Evolutionary conservation across 2,797 vertebrate species (phyloP).

Genomic region (Vipera ursinii): DNA sequence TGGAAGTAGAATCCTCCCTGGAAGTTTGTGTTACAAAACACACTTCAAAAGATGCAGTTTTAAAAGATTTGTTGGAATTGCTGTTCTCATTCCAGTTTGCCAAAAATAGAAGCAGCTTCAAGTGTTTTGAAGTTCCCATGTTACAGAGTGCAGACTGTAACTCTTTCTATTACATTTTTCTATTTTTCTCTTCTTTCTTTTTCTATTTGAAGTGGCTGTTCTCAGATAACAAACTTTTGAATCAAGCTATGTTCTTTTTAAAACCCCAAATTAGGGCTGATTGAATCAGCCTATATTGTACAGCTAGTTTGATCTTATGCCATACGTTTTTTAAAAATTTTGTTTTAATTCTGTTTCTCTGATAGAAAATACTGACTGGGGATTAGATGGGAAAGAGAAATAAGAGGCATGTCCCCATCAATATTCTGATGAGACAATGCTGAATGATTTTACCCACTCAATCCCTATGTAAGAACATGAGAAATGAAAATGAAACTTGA

Average conservation of each 20-base stretch:
- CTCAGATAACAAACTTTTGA: neutral
- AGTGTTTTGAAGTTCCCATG: neutral
- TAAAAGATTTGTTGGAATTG: neutral
- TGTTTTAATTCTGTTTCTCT: neutral
- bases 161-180: neutral
- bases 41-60: neutral
- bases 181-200: neutral
- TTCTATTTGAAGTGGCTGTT: neutral
- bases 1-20: neutral
- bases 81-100: neutral
- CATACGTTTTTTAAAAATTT: neutral
- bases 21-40: neutral
- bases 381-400: neutral
- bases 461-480: neutral
- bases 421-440: neutral
- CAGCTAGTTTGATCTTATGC: neutral
- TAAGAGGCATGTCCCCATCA: neutral
- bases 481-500: neutral
- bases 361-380: neutral
- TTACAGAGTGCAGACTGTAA: neutral
- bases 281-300: too few species aligned
- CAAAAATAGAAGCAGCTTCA: neutral
- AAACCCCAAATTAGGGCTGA: neutral
- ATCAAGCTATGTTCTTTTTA: neutral
- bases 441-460: neutral